A percentile compares a stretch with the other conserved stretches of the same genome.
Conservation (phyloP, 2,888 invertebrate species). For the Harpalus rubripes region DNA sequence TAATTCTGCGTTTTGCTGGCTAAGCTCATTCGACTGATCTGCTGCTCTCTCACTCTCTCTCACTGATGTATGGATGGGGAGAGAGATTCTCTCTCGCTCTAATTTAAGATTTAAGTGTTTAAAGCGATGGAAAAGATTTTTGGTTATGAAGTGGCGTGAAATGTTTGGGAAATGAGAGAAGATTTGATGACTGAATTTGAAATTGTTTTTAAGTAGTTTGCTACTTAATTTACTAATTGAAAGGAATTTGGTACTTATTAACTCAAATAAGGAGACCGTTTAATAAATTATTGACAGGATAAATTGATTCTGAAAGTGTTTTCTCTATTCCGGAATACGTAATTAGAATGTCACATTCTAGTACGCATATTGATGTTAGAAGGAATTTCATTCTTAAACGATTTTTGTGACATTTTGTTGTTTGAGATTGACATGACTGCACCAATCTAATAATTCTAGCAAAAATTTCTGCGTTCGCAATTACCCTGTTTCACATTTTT, state of each 20-base stretch:
- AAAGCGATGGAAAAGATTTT: slow-evolving; percentile 22
- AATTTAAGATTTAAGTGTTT: slow-evolving; percentile 39
- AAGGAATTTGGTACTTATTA: neutral
- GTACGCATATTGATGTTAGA: no score
- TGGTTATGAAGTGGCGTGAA: slow-evolving; percentile 27
- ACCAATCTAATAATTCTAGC: no score
- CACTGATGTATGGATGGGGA: neutral
- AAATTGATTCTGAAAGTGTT: neutral
- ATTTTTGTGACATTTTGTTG: no score
- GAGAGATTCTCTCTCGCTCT: neutral
- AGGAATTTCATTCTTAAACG: no score
- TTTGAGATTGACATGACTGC: no score
- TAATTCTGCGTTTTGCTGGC: slow-evolving; percentile 49
- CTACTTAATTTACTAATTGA: slow-evolving; percentile 8
- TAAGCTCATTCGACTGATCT: slow-evolving; percentile 17
- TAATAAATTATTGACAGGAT: neutral
- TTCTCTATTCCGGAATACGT: no score
- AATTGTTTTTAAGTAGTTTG: slow-evolving; percentile 39
- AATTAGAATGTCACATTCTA: no score
- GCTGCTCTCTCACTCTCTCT: neutral
- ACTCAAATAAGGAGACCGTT: neutral
- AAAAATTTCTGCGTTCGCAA: no score
- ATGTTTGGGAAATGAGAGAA: neutral
- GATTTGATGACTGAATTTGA: slow-evolving; percentile 3
- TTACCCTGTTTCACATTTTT: no score